These are phyloP conservation scores for Leucoraja erinaceus DNA, from an alignment of 2,113 vertebrate species.

Conservation along the genomic window DNA sequence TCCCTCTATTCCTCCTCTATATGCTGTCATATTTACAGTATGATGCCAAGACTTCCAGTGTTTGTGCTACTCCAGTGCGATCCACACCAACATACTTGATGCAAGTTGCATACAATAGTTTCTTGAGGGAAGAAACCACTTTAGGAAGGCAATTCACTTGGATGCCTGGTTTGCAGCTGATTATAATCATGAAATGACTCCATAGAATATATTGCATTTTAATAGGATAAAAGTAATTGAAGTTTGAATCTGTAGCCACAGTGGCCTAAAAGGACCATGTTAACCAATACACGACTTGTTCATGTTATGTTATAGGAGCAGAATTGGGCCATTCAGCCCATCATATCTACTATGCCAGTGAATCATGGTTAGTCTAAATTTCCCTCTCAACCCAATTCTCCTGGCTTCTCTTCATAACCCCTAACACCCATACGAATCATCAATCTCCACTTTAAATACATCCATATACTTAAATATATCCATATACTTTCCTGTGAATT, in stretches of 20 bases:
- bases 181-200: background rate
- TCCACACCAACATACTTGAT: background rate
- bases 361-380: too few species aligned
- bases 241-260: background rate
- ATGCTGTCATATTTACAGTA: background rate
- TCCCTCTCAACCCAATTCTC: too few species aligned
- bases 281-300: background rate
- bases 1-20: background rate
- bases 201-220: background rate
- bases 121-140: background rate
- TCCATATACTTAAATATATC: too few species aligned
- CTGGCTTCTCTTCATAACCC: too few species aligned
- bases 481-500: too few species aligned
- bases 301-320: too few species aligned
- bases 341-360: too few species aligned
- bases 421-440: too few species aligned
- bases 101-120: background rate
- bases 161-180: constrained; percentile 1
- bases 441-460: too few species aligned
- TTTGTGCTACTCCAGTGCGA: background rate
- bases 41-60: background rate
- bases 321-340: too few species aligned
- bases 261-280: background rate
- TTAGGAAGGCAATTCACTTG: constrained; percentile 24
- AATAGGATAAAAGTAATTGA: background rate